Evolutionary conservation across 1,140 invertebrate genomes (phyloP), one percentile per base, ranked within the genome.

Genomic region (Saccostrea echinata): DNA sequence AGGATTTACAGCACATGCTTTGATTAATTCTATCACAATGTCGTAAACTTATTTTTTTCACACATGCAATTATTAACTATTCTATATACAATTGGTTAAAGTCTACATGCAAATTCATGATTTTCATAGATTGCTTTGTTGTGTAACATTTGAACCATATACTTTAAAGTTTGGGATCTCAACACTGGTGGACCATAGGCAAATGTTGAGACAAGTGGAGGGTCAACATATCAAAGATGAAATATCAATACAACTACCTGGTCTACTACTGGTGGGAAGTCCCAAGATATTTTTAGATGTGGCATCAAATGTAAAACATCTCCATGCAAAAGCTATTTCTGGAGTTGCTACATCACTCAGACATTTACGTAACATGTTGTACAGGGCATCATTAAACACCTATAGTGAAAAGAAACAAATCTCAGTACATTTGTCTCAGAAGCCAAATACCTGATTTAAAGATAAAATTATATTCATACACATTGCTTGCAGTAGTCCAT

Each of bases 311-410:
- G 90, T 93, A 86, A 95, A 94, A 9, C 91, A 91, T 85, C 93
- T 89, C 94, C 94, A 95, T 4, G 94, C 94, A 92, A 94, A 93
- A 4, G 94, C 93, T 84, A 94, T 91, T n/a, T 95, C 94, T 55
- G 92, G 92, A 82, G 81, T 93, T 11, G 91, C 88, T 33, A 94
- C 89, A 27, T 94, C 92, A 35, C 88, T 84, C 13, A 93, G 84
- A 12, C 85, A 86, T 85, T 94, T 94, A 57, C 90, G 90, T 81
- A 95, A 85, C 84, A 91, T 94, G 43, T 88, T 86, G 86, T 95
- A 95, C 18, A 95, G 83, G 4, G 94, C 90, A 57, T 94, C 92
- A 83, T 93, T 93, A 88, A 94, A 95, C 30, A 94, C 86, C 93
- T 95, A 89, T 35, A 82, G 43, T 16, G 27, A 80, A 43, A 13